A percentile compares a stretch with the other conserved stretches of the same genome.
Evolutionary conservation across 2,797 vertebrate genomes (phyloP).

Genomic region (Odontamblyopus lacepedii): DNA sequence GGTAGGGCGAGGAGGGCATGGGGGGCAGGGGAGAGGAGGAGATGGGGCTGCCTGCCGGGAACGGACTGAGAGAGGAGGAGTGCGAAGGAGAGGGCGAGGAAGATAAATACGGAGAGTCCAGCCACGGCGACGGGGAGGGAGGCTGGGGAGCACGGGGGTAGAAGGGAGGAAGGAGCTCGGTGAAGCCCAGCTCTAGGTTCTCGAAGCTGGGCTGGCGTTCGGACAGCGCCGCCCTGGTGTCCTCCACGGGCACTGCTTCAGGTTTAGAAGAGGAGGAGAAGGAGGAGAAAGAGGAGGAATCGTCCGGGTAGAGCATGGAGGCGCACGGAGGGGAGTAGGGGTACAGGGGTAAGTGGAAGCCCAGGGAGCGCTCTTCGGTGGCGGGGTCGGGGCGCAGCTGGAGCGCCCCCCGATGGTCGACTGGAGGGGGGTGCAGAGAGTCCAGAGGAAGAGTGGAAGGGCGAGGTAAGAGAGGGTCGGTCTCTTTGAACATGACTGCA

Average conservation of each 20-base stretch:
- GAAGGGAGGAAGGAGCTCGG: conserved; percentile 79
- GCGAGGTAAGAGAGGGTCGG: conserved; percentile 79
- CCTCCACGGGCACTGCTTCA: conserved; percentile 53
- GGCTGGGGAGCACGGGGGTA: conserved; percentile 72
- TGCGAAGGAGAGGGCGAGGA: conserved; percentile 82
- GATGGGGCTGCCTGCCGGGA: conserved; percentile 78
- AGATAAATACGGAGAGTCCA: conserved; percentile 82
- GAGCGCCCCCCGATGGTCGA: conserved; percentile 58
- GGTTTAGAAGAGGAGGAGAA: conserved; percentile 71
- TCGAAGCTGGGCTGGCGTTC: conserved; percentile 79
- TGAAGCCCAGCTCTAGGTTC: conserved; percentile 81
- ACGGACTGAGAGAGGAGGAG: conserved; percentile 80
- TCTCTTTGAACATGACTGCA: conserved; percentile 89
- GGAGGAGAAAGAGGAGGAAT: conserved; percentile 74
- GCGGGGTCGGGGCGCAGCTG: conserved; percentile 52
- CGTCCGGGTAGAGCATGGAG: conserved; percentile 69
- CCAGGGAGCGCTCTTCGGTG: conserved; percentile 72
- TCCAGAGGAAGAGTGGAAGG: conserved; percentile 71
- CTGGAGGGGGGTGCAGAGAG: conserved; percentile 50
- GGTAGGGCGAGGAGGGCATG: conserved; percentile 67
- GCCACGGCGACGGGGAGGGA: conserved; percentile 77
- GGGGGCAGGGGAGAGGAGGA: conserved; percentile 76
- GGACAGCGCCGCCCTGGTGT: conserved; percentile 52
- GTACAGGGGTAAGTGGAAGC: conserved; percentile 65
- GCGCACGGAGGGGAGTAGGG: conserved; percentile 72